Conservation (phyloP, 1,140 invertebrate genomes). For the Drosophila bocki region DNA sequence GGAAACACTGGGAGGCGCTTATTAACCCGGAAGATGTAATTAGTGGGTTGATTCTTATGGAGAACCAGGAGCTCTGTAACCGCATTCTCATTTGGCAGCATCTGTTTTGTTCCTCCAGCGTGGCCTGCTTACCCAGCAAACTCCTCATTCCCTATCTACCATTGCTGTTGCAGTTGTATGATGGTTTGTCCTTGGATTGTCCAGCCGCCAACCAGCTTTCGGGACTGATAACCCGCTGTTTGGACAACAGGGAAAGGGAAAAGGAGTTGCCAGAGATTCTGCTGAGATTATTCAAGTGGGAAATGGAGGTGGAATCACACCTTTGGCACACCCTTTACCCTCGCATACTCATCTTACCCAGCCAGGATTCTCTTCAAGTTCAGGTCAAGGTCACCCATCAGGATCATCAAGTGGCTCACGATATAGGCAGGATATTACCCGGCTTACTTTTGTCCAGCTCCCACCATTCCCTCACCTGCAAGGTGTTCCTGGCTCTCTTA, state of each 20-base stretch:
- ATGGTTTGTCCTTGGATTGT: conserved; percentile 35
- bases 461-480: conserved; percentile 65
- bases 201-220: conserved; percentile 15
- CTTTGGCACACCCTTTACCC: conserved; percentile 49
- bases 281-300: conserved; percentile 43
- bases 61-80: conserved; percentile 57
- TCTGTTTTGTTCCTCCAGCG: conserved; percentile 63
- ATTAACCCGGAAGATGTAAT: conserved; percentile 59
- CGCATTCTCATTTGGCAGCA: conserved; percentile 50
- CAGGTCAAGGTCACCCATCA: conserved; percentile 45
- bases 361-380: background rate
- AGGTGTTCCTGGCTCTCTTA: conserved; percentile 67
- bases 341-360: conserved; percentile 38
- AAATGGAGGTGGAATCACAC: conserved; percentile 3
- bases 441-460: conserved; percentile 41
- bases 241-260: conserved; percentile 58
- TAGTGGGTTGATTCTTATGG: conserved; percentile 68
- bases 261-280: conserved; percentile 53
- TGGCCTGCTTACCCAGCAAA: conserved; percentile 70
- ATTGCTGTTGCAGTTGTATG: conserved; percentile 59
- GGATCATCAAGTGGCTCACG: conserved; percentile 33
- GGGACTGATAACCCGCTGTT: conserved; percentile 52
- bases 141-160: conserved; percentile 61
- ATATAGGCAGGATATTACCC: conserved; percentile 30
- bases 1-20: conserved; percentile 27